Conservation (phyloP, 1,140 invertebrate species). For the Monomorium pharaonis region DNA sequence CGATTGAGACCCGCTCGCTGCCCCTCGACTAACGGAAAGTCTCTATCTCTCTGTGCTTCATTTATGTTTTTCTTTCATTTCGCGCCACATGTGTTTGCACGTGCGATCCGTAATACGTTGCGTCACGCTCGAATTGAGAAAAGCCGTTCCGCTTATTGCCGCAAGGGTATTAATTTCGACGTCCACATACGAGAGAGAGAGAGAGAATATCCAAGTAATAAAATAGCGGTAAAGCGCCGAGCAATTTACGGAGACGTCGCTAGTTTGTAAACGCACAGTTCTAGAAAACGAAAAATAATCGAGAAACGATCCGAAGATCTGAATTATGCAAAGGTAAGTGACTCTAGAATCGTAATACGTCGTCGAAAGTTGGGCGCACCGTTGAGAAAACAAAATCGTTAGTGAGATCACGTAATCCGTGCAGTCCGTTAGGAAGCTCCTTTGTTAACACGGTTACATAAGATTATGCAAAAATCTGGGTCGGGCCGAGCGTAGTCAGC, state of each 20-base stretch:
- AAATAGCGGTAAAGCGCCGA: not conserved
- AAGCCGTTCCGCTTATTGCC: constrained; percentile 9
- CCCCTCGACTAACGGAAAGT: constrained; percentile 36
- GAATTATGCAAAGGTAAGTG: not conserved
- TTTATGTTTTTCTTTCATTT: constrained; percentile 55
- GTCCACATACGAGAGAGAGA: not conserved
- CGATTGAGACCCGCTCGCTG: constrained; percentile 25
- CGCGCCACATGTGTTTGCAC: not conserved
- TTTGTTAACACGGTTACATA: constrained; percentile 72
- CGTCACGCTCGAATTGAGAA: constrained; percentile 49
- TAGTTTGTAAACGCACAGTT: too few relatives aligned
- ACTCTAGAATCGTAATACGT: constrained; percentile 15
- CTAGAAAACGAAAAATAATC: not conserved
- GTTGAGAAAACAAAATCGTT: too few relatives aligned
- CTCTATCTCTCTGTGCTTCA: constrained; percentile 35
- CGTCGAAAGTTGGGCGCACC: not conserved
- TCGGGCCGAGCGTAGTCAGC: constrained; percentile 50
- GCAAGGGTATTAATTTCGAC: constrained; percentile 25
- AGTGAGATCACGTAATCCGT: too few relatives aligned
- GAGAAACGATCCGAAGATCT: too few relatives aligned
- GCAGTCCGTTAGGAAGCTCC: constrained; percentile 57
- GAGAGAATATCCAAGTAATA: not conserved
- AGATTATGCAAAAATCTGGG: constrained; percentile 71
- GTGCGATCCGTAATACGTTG: constrained; percentile 33
- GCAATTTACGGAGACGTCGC: too few relatives aligned